Conservation (phyloP, 2,888 invertebrate species). For the Lasioglossum morio region DNA sequence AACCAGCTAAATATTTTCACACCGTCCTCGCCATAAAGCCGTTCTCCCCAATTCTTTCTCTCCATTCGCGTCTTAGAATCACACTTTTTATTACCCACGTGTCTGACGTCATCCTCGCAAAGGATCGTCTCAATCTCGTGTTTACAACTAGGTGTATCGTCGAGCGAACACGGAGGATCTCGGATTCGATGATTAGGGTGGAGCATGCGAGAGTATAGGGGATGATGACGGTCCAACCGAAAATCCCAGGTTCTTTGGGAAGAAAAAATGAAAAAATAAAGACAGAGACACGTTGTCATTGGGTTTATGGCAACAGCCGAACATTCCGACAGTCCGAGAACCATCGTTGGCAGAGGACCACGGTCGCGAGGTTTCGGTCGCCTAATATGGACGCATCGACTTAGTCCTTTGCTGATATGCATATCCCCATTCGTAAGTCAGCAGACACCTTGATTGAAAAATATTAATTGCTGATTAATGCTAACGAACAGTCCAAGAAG, state of each 20-base stretch:
- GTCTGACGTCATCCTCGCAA: conserved; percentile 10
- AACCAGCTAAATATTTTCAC: neutral
- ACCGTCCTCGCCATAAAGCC: neutral
- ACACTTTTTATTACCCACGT: conserved; percentile 16
- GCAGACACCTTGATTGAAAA: conserved; percentile 41
- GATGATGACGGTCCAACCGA: neutral
- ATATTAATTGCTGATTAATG: neutral
- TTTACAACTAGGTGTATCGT: neutral
- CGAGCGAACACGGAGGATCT: neutral
- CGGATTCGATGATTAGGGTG: neutral
- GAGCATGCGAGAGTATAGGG: neutral
- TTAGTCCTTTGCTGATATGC: conserved; percentile 5
- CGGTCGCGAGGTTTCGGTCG: conserved; percentile 40
- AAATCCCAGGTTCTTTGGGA: neutral
- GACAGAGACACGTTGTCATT: neutral
- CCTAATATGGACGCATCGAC: conserved; percentile 68
- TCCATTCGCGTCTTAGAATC: neutral
- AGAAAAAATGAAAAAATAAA: neutral
- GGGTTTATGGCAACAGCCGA: neutral
- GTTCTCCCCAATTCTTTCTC: neutral
- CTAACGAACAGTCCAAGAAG: neutral
- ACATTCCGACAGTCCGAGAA: neutral
- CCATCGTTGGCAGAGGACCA: neutral
- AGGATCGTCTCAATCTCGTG: neutral
- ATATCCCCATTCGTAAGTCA: neutral